Conservation (phyloP, 2,113 vertebrate species). For the Ascaphus truei region DNA sequence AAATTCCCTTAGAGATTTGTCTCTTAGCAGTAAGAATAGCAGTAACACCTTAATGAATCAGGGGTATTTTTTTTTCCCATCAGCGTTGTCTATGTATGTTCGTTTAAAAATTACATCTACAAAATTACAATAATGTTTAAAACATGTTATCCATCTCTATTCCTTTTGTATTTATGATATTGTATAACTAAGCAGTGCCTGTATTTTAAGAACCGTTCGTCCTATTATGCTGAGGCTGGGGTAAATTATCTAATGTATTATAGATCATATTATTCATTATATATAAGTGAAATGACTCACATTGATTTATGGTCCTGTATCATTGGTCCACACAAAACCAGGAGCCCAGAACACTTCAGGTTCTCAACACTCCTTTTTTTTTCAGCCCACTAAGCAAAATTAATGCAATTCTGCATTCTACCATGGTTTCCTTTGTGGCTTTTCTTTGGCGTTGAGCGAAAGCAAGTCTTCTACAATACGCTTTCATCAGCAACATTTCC, state of each 20-base stretch:
- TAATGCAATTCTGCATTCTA: constrained; percentile 34
- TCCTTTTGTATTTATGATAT: constrained; percentile 1
- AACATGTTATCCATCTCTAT: constrained; percentile 70
- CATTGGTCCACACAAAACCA: constrained; percentile 11
- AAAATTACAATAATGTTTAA: constrained; percentile 41
- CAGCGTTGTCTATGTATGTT: not conserved
- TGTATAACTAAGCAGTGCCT: not conserved
- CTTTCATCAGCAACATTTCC: constrained; percentile 24
- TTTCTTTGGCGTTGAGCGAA: not conserved
- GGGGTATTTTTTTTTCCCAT: not conserved
- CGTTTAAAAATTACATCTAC: not conserved
- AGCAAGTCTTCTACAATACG: not conserved
- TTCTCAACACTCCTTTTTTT: constrained; percentile 8
- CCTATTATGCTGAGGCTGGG: constrained; percentile 21
- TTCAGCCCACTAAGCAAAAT: constrained; percentile 27
- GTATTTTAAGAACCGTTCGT: not conserved
- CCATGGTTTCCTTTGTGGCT: constrained; percentile 19
- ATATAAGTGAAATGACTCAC: constrained; percentile 31
- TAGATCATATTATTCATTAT: constrained; percentile 39
- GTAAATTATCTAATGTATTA: constrained; percentile 36
- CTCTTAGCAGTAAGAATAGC: too few species aligned
- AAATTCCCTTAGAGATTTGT: not conserved
- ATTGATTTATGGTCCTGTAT: constrained; percentile 27
- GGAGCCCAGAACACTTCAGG: not conserved
- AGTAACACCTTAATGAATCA: not conserved